Percentiles rank a stretch among this genome's conserved stretches.
These are phyloP conservation scores for Tetramorium simillimum DNA, from an alignment of 1,140 invertebrate species.

Conservation along the genomic window DNA sequence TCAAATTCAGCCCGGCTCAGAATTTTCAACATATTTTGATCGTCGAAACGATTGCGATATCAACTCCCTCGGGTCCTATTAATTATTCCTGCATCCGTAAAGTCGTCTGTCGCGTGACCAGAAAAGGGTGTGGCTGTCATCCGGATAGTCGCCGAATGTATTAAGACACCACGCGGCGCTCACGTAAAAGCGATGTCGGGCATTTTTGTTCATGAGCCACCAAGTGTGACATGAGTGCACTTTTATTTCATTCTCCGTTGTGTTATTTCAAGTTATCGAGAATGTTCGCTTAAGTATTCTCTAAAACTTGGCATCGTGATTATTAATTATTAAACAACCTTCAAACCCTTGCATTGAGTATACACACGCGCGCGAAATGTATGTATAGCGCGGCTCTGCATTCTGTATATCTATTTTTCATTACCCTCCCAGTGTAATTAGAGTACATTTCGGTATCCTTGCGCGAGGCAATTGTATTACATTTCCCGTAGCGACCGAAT, in stretches of 20 bases:
- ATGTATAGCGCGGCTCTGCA: neutral
- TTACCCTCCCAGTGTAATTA: conserved; percentile 50
- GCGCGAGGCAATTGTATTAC: conserved; percentile 51
- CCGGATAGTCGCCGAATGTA: conserved; percentile 64
- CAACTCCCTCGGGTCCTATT: conserved; percentile 59
- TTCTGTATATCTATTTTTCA: conserved; percentile 53
- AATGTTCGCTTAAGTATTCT: neutral
- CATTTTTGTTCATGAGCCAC: neutral
- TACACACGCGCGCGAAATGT: neutral
- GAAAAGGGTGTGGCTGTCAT: conserved; percentile 74
- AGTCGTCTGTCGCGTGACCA: conserved; percentile 74
- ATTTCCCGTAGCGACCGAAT: conserved; percentile 43
- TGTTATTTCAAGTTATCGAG: neutral
- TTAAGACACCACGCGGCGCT: conserved; percentile 70
- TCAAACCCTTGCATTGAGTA: neutral
- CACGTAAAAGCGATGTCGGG: conserved; percentile 15
- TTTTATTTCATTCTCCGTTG: neutral
- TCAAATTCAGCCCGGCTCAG: neutral
- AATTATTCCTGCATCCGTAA: conserved; percentile 65
- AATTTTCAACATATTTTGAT: conserved; percentile 46
- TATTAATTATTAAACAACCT: conserved; percentile 47
- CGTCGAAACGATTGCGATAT: conserved; percentile 66
- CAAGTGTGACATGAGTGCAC: neutral
- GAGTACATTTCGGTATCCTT: conserved; percentile 55
- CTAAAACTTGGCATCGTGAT: neutral